Percentiles rank a stretch among this genome's conserved stretches.
Evolutionary conservation across 2,888 invertebrate species (phyloP).

Genomic region (Scaptomyza cyrtandrae): DNA sequence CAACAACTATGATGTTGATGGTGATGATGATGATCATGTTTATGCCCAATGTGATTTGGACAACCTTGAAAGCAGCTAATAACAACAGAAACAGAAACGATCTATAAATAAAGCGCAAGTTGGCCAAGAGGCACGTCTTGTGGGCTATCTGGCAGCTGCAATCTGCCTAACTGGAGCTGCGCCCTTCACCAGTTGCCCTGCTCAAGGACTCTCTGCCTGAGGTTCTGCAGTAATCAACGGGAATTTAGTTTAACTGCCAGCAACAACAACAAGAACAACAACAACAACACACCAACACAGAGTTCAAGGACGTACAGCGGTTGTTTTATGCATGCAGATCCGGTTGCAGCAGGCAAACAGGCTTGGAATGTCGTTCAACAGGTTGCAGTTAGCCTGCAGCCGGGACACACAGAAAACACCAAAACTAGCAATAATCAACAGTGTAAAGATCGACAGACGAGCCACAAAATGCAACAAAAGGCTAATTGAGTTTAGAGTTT

Average conservation of each 20-base stretch:
- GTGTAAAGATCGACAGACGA: not conserved
- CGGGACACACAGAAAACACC: constrained; percentile 14
- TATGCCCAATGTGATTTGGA: constrained; percentile 66
- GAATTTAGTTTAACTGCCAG: constrained; percentile 70
- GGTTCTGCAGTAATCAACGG: constrained; percentile 67
- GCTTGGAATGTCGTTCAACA: constrained; percentile 65
- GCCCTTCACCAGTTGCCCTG: constrained; percentile 66
- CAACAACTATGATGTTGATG: constrained; percentile 8
- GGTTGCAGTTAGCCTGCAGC: too few relatives aligned
- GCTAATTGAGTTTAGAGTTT: constrained; percentile 36
- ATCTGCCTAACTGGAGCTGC: constrained; percentile 53
- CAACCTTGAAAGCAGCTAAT: constrained; percentile 69
- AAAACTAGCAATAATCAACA: not conserved
- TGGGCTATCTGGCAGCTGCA: constrained; percentile 55
- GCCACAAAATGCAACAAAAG: constrained; percentile 17
- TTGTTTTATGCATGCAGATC: constrained; percentile 65
- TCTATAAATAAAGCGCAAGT: constrained; percentile 66
- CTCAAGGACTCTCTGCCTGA: constrained; percentile 60
- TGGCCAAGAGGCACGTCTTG: constrained; percentile 59
- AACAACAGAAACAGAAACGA: constrained; percentile 44
- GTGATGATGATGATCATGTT: constrained; percentile 25
- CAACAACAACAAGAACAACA: constrained; percentile 22
- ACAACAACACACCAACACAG: constrained; percentile 31
- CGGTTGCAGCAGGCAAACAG: constrained; percentile 53
- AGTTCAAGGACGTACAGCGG: constrained; percentile 79